A percentile compares a stretch with the other conserved stretches of the same genome.
These are phyloP conservation scores for Typhlomys cinereus DNA, from an alignment of 2,113 vertebrate genomes.

Conservation along the genomic window DNA sequence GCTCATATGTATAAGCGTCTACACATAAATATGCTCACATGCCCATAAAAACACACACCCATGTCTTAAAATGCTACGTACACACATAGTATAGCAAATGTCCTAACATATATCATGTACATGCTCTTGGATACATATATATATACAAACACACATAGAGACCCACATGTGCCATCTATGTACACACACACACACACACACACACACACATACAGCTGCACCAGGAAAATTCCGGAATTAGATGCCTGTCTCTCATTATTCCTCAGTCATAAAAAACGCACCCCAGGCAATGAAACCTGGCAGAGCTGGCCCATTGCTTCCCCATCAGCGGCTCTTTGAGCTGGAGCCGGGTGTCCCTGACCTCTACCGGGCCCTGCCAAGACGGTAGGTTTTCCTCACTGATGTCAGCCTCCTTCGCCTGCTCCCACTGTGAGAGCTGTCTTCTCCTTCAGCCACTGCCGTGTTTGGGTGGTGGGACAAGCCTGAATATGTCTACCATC, in stretches of 20 bases:
- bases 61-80: too few relatives aligned
- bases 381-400: constrained; percentile 54
- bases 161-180: not conserved
- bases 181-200: not conserved
- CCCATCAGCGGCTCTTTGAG: constrained; percentile 36
- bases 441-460: not conserved
- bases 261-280: constrained; percentile 63
- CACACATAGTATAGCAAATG: too few relatives aligned
- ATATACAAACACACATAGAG: not conserved
- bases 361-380: constrained; percentile 16
- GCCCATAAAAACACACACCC: not conserved
- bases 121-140: not conserved
- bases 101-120: not conserved
- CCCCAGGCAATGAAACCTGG: constrained; percentile 71
- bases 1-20: not conserved
- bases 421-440: not conserved
- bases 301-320: constrained; percentile 46
- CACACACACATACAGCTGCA: not conserved
- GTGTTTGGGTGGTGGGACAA: not conserved
- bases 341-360: constrained; percentile 50
- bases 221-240: constrained; percentile 14
- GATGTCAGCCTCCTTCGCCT: constrained; percentile 13
- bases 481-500: not conserved
- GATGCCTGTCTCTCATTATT: constrained; percentile 58
- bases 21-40: not conserved